Conservation (phyloP, 2,888 invertebrate genomes). For the Cistogaster globosa region DNA sequence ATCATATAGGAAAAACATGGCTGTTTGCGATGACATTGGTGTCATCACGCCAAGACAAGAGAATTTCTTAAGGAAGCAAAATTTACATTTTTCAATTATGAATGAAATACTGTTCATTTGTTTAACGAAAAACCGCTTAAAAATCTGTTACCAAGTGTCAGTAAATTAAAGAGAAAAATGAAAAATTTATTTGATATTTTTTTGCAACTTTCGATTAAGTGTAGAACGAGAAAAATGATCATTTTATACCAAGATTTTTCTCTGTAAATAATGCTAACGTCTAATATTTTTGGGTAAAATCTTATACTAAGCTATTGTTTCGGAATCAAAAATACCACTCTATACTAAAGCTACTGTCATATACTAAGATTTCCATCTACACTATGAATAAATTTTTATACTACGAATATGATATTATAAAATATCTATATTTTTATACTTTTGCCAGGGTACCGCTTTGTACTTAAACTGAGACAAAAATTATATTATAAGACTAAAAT, state of each 20-base stretch:
- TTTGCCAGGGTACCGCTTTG: too few species aligned
- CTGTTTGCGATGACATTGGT: background rate
- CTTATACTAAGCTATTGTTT: background rate
- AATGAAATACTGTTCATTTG: background rate
- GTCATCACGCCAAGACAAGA: constrained; percentile 12
- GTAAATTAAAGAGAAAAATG: background rate
- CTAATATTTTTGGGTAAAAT: too few species aligned
- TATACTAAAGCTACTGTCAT: background rate
- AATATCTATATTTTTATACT: too few species aligned
- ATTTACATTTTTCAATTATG: background rate
- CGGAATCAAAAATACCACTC: background rate
- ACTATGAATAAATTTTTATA: background rate
- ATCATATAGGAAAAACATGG: constrained; percentile 37
- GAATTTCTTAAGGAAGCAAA: background rate
- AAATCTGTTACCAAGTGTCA: constrained; percentile 1
- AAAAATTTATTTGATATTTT: too few species aligned
- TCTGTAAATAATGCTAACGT: too few species aligned
- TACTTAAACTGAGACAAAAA: too few species aligned
- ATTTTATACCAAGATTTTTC: too few species aligned
- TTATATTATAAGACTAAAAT: too few species aligned
- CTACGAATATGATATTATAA: background rate
- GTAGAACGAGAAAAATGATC: too few species aligned
- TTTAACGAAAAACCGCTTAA: background rate
- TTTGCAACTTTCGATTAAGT: too few species aligned
- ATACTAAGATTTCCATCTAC: background rate